Evolutionary conservation across 2,888 invertebrate species (phyloP).

Genomic region (Atrina japonica): DNA sequence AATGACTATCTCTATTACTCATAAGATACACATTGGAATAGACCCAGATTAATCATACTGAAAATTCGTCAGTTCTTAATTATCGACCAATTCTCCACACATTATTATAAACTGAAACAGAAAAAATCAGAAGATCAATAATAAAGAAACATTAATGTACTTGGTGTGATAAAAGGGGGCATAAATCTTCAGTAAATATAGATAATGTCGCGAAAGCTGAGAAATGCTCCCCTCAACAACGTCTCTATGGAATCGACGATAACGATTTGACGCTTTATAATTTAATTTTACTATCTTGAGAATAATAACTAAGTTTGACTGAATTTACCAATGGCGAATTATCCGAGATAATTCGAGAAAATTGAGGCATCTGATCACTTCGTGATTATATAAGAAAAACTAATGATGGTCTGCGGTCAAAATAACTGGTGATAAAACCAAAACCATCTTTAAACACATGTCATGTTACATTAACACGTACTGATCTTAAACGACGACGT

Average conservation of each 20-base stretch:
- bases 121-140: no score
- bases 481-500: no score
- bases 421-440: no score
- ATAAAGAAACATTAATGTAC: no score
- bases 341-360: conserved; percentile 9
- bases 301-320: conserved; percentile 32
- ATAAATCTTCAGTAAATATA: conserved; percentile 31
- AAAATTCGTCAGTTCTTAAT: no score
- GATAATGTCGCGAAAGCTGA: conserved; percentile 37
- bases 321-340: conserved; percentile 36
- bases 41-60: no score
- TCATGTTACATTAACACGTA: no score
- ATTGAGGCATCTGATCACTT: conserved; percentile 15
- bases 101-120: no score
- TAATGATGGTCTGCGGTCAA: neutral
- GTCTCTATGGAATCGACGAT: conserved; percentile 27
- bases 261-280: conserved; percentile 36
- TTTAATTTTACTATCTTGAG: conserved; percentile 43
- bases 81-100: no score
- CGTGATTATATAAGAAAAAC: conserved; percentile 1
- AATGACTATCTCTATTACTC: no score
- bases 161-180: conserved; percentile 17
- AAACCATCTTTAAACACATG: no score
- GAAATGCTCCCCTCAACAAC: conserved; percentile 21
- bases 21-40: no score